These are phyloP conservation scores for Odontophorus gujanensis DNA, from an alignment of 2,113 vertebrate species.

Conservation along the genomic window DNA sequence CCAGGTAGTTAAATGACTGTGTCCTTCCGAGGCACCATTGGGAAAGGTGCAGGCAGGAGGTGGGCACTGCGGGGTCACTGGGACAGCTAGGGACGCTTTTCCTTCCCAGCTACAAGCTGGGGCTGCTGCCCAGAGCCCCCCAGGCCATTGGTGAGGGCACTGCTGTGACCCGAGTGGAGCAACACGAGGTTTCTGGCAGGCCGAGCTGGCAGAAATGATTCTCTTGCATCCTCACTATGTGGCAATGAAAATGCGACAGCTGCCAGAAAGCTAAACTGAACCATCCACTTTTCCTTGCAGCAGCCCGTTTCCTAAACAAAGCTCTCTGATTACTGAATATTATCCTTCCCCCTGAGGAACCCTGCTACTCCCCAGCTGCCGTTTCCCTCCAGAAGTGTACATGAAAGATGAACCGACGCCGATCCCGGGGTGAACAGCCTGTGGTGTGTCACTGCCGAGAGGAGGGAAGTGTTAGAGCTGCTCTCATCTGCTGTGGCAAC, in stretches of 20 bases:
- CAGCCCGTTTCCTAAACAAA: conserved; percentile 55
- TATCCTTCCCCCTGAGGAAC: conserved; percentile 75
- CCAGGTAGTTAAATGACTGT: not conserved
- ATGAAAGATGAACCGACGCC: conserved; percentile 71
- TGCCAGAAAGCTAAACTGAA: not conserved
- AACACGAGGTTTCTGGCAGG: accelerated
- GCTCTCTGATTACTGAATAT: conserved; percentile 65
- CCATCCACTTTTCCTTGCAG: not conserved
- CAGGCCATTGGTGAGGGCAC: not conserved
- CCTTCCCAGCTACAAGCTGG: accelerated
- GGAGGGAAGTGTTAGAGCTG: conserved; percentile 6
- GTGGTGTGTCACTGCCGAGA: conserved; percentile 48
- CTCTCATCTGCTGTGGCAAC: conserved; percentile 54
- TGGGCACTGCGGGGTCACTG: not conserved
- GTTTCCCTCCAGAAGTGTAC: conserved; percentile 69
- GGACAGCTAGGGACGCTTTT: not conserved
- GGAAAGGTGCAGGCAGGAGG: not conserved
- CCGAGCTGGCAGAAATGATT: not conserved
- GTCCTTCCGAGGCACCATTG: not conserved
- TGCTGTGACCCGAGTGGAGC: not conserved
- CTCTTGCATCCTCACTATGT: not conserved
- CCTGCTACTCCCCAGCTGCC: conserved; percentile 33
- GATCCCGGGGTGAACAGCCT: conserved; percentile 73
- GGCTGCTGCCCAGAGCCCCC: not conserved
- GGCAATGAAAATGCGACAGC: not conserved